phyloP scores from a whole-genome alignment of 2,797 vertebrate species.

The Chrysocyon brachyurus region DNA sequence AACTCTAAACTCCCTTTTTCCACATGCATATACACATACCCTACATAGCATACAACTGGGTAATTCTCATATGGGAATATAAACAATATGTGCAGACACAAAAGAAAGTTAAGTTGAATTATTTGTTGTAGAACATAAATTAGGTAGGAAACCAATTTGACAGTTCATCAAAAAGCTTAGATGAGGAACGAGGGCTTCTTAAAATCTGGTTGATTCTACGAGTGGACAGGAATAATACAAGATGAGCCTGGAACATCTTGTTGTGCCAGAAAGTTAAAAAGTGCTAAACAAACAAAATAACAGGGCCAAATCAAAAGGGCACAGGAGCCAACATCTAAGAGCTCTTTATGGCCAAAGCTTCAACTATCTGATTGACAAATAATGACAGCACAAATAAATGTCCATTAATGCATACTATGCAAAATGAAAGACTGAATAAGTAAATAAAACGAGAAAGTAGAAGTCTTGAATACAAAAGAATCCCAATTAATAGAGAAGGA shows the following conservation, averaged over 20 bases:
- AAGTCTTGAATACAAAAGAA: conserved; percentile 2
- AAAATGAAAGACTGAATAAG: background rate
- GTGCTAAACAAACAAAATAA: conserved; percentile 27
- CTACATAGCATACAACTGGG: background rate
- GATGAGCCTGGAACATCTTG: background rate
- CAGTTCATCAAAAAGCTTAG: background rate
- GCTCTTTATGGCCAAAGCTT: background rate
- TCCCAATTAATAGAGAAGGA: background rate
- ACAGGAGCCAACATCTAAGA: background rate
- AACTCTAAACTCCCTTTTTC: background rate
- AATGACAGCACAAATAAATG: conserved; percentile 9
- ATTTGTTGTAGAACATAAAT: conserved; percentile 34
- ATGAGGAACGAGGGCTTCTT: background rate
- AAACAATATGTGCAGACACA: background rate
- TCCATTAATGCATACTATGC: background rate
- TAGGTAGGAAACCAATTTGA: conserved; percentile 24
- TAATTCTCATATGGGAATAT: background rate
- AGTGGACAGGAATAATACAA: background rate
- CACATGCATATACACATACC: background rate
- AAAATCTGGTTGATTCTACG: conserved; percentile 14
- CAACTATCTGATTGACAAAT: background rate
- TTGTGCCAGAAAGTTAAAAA: conserved; percentile 39
- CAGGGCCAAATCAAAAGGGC: background rate
- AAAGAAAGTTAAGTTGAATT: conserved; percentile 36
- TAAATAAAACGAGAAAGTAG: background rate